These are phyloP conservation scores for Parus major DNA, from an alignment of 2,113 vertebrate genomes.

Conservation along the genomic window DNA sequence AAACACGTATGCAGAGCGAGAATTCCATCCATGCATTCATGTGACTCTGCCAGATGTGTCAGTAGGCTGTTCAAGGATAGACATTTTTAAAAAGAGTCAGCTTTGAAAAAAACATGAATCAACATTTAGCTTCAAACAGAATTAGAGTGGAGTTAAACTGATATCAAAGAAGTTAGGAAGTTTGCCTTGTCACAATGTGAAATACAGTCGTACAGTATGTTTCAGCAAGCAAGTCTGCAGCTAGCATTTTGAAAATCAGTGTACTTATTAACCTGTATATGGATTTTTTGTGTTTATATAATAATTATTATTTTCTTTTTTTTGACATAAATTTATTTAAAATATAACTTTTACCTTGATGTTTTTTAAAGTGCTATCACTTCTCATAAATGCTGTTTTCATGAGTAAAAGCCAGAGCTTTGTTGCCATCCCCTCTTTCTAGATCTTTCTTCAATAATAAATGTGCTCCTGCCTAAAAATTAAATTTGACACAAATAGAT, in stretches of 20 bases:
- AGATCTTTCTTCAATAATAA: not conserved
- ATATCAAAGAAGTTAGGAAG: slow-evolving; percentile 50
- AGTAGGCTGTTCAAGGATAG: slow-evolving; percentile 14
- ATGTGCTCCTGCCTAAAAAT: not conserved
- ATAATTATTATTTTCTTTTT: not conserved
- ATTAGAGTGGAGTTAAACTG: slow-evolving; percentile 46
- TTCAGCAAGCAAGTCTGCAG: not conserved
- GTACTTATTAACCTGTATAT: not conserved
- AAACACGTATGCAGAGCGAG: not conserved
- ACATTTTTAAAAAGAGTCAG: slow-evolving; percentile 15
- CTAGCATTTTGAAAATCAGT: not conserved
- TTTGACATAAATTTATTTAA: not conserved
- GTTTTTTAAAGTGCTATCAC: not conserved
- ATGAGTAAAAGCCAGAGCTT: not conserved
- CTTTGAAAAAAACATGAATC: slow-evolving; percentile 49
- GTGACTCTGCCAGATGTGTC: slow-evolving; percentile 14
- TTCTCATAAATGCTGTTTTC: not conserved
- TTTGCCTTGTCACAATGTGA: slow-evolving; percentile 20
- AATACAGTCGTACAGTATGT: not conserved
- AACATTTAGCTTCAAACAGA: slow-evolving; percentile 62
- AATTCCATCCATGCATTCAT: not conserved
- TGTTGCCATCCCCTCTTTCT: not conserved
- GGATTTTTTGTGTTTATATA: not conserved
- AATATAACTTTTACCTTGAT: not conserved
- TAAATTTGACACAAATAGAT: not conserved